These are phyloP conservation scores for Channa argus DNA, from an alignment of 2,113 vertebrate genomes.

Conservation along the genomic window DNA sequence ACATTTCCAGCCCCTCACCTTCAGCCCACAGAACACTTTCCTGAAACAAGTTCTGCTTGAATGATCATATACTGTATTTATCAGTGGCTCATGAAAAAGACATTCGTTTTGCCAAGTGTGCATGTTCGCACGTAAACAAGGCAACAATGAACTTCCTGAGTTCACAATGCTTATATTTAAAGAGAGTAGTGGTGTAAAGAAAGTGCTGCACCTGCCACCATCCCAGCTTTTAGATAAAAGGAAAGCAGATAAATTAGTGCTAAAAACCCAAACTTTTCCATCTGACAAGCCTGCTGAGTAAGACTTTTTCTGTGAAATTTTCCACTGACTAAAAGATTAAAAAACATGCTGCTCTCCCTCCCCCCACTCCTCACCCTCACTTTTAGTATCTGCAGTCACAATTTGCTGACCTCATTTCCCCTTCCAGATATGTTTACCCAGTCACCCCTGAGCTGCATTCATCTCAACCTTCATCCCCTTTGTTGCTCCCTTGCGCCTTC, in stretches of 20 bases:
- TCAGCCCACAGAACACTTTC: not conserved
- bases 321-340: constrained; percentile 38
- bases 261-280: constrained; percentile 23
- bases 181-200: not conserved
- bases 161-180: not conserved
- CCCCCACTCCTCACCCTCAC: constrained; percentile 3
- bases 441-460: constrained; percentile 41
- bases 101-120: not conserved
- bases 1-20: constrained; percentile 4
- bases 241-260: constrained; percentile 12
- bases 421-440: constrained; percentile 42
- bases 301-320: constrained; percentile 42
- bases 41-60: not conserved
- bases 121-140: not conserved
- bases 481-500: constrained; percentile 6
- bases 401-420: constrained; percentile 59
- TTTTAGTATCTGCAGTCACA: constrained; percentile 42
- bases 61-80: not conserved
- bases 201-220: not conserved
- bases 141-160: not conserved
- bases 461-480: constrained; percentile 24
- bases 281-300: constrained; percentile 49
- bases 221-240: not conserved
- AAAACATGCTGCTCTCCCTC: constrained; percentile 40
- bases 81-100: not conserved